Evolutionary conservation across 2,888 invertebrate genomes (phyloP), one percentile per base, ranked within the genome.

Genomic region (Drosophila kokeensis): DNA sequence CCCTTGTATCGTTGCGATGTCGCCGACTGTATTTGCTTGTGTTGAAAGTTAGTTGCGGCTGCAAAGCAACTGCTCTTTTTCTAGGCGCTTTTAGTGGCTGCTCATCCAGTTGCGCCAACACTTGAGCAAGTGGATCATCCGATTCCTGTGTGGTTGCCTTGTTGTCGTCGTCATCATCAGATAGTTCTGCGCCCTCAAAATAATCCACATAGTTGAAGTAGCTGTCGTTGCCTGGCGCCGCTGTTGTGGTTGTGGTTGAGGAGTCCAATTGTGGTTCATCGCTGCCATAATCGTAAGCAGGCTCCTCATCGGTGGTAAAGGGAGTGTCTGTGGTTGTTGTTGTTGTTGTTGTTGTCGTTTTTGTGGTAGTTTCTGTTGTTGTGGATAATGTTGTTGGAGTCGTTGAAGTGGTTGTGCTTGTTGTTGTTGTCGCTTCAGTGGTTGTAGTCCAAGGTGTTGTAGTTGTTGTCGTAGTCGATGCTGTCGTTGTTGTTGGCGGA

Each of bases 181-280:
- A 72, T 4, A 87, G 21, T 2, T 89, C 80, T 6, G 82, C 71
- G 32, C 92, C 86, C n/a, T 82, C 90, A 68, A 92, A 92, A 67
- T 93, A 92, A 61, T 93, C 93, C 52, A 89, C 85, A 52, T 92
- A 93, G 11, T 89, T 87, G 59, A 93, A 93, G 61, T 82, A 91
- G 50, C 86, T 86, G 45, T 90, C 90, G 57, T 85, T 90, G 48
- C 87, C 89, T 0, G 92, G 83, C 5, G 80, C 63, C 18, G 72
- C 64, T n/a, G 77, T 90, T 32, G 80, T 76, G 18, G 77, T 81
- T 48, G 73, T 86, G 61, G 74, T 87, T 4, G 77, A 60, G 15
- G 82, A 74, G 8, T 45, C 55, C 11, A 67, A 29, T 4, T 70
- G 57, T 65, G 78, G 78, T 27, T 81, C 78, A 61, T 82, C 77